Conservation (phyloP, 92 coral and sea anemone genomes). For the Scolanthus callimorphus region DNA sequence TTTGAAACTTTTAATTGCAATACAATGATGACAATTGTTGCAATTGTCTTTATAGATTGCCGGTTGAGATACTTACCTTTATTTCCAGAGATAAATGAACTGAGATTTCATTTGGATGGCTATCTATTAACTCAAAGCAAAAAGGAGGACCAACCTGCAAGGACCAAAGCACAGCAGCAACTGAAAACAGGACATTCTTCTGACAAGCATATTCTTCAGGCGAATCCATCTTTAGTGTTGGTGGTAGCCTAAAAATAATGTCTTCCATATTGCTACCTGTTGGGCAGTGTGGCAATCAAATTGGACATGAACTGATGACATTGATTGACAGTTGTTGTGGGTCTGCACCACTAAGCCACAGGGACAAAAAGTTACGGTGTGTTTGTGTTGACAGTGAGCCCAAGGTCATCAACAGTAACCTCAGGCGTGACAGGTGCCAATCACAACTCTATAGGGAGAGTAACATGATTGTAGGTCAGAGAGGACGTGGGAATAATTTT, state of each 20-base stretch:
- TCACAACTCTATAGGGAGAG: conserved; percentile 48
- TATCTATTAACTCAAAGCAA: too few relatives aligned
- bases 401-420: conserved; percentile 53
- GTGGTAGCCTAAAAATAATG: conserved; percentile 40
- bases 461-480: conserved; percentile 61
- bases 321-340: conserved; percentile 58
- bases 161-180: too few relatives aligned
- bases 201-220: too few relatives aligned
- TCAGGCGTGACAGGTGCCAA: conserved; percentile 43
- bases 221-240: too few relatives aligned
- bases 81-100: too few relatives aligned
- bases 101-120: too few relatives aligned
- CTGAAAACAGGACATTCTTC: too few relatives aligned
- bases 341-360: conserved; percentile 73
- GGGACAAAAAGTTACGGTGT: conserved; percentile 82
- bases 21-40: too few relatives aligned
- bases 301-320: conserved; percentile 78
- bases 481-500: conserved; percentile 85
- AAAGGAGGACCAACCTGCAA: too few relatives aligned
- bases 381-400: conserved; percentile 88
- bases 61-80: too few relatives aligned
- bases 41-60: too few relatives aligned
- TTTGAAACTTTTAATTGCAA: too few relatives aligned
- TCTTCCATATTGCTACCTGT: conserved; percentile 72
- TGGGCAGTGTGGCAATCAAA: conserved; percentile 90